Evolutionary conservation across 2,888 invertebrate genomes (phyloP).

Genomic region (Danaus chrysippus): DNA sequence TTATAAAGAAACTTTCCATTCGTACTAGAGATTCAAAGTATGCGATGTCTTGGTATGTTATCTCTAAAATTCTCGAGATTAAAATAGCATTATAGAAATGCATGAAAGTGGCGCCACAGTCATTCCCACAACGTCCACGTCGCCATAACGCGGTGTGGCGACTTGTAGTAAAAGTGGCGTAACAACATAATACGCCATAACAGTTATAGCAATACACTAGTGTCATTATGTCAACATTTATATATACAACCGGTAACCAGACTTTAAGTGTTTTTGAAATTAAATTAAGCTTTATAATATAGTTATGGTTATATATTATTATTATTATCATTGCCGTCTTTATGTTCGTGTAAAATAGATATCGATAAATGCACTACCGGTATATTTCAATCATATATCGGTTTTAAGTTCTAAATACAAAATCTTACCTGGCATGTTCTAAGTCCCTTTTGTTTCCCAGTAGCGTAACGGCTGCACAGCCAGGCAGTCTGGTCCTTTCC

Average conservation of each 20-base stretch:
- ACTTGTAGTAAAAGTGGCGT: constrained; percentile 28
- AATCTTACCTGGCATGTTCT: constrained; percentile 84
- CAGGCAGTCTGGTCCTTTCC: constrained; percentile 85
- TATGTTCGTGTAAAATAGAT: too few relatives aligned
- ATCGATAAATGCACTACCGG: too few relatives aligned
- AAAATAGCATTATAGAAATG: constrained; percentile 21
- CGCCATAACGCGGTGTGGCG: constrained; percentile 17
- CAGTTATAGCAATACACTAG: constrained; percentile 20
- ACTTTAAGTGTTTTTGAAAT: constrained; percentile 15
- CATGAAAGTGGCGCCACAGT: constrained; percentile 25
- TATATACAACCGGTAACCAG: constrained; percentile 16
- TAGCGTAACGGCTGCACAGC: constrained; percentile 86
- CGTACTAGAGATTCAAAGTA: constrained; percentile 1
- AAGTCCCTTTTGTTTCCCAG: constrained; percentile 90
- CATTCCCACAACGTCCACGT: constrained; percentile 15
- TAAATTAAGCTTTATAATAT: constrained; percentile 8
- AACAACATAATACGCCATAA: constrained; percentile 29
- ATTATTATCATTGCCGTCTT: background rate
- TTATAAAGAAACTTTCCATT: constrained; percentile 13
- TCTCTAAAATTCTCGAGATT: constrained; percentile 24
- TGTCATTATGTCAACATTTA: constrained; percentile 14
- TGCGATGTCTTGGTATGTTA: constrained; percentile 16
- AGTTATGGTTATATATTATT: background rate
- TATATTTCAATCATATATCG: background rate
- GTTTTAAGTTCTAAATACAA: background rate